Percentiles rank a stretch among this genome's conserved stretches.
Conservation (phyloP, 2,113 vertebrate genomes). For the Circaetus gallicus region DNA sequence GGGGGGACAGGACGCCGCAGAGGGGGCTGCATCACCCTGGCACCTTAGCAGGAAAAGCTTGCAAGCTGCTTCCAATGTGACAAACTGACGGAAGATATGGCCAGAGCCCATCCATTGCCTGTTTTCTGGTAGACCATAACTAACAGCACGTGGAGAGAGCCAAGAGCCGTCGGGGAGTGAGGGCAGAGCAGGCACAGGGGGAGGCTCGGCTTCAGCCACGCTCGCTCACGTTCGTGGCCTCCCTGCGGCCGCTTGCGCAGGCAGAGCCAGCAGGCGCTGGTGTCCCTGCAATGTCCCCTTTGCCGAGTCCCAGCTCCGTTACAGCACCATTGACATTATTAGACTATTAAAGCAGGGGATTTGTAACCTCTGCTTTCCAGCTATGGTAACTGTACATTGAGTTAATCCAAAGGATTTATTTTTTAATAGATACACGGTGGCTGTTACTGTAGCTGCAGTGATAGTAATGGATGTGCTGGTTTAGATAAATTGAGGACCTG, state of each 20-base stretch:
- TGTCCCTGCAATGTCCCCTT: neutral
- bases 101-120: neutral
- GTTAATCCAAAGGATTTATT: neutral
- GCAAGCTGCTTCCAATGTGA: neutral
- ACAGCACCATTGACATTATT: neutral
- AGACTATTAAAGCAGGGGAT: neutral
- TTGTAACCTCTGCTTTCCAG: neutral
- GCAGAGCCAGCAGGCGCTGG: neutral
- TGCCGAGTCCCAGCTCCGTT: neutral
- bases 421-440: neutral
- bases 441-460: neutral
- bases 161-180: neutral
- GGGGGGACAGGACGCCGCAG: rapidly evolving
- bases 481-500: neutral
- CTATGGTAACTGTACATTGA: neutral
- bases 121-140: neutral
- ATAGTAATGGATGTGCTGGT: neutral
- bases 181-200: neutral
- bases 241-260: neutral
- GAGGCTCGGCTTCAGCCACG: neutral
- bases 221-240: no score
- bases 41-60: neutral
- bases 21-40: neutral
- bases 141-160: neutral
- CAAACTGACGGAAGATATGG: neutral